A percentile compares a stretch with the other conserved stretches of the same genome.
phyloP scores from a whole-genome alignment of 2,888 invertebrate genomes.

The Leptinotarsa peninsularis region DNA sequence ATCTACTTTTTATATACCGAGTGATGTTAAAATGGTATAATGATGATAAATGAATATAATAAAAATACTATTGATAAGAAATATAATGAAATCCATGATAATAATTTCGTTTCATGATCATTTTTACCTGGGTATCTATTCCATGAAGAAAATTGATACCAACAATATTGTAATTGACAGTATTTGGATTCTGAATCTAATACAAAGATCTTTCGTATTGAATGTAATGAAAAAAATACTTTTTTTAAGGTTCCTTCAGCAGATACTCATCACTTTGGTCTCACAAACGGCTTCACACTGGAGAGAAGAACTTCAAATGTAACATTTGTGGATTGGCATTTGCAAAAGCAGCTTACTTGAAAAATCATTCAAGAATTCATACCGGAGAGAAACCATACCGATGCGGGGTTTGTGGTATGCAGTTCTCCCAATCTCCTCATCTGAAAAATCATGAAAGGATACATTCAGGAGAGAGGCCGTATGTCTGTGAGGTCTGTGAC shows the following conservation, averaged over 20 bases:
- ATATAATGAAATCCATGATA: too few relatives aligned
- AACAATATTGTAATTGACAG: too few relatives aligned
- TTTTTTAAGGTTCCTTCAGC: conserved; percentile 73
- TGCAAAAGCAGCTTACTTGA: conserved; percentile 90
- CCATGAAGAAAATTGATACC: too few relatives aligned
- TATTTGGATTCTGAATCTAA: too few relatives aligned
- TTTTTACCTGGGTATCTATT: too few relatives aligned
- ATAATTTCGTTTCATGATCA: too few relatives aligned
- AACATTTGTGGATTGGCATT: conserved; percentile 89
- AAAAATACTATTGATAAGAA: too few relatives aligned
- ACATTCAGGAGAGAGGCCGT: conserved; percentile 88
- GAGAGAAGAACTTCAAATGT: conserved; percentile 88
- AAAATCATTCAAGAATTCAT: conserved; percentile 89
- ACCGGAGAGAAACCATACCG: conserved; percentile 74
- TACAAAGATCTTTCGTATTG: too few relatives aligned
- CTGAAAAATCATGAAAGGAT: conserved; percentile 90
- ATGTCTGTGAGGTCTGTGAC: conserved; percentile 90
- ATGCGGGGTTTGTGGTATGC: conserved; percentile 90
- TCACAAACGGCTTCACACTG: conserved; percentile 88
- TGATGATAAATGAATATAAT: too few relatives aligned
- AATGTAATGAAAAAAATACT: not conserved
- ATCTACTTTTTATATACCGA: too few relatives aligned
- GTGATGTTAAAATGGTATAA: too few relatives aligned
- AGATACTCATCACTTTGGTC: conserved; percentile 91
- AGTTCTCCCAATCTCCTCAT: conserved; percentile 90